A percentile compares a stretch with the other conserved stretches of the same genome.
Conservation (phyloP, 2,113 vertebrate genomes). For the Scopus umbretta region DNA sequence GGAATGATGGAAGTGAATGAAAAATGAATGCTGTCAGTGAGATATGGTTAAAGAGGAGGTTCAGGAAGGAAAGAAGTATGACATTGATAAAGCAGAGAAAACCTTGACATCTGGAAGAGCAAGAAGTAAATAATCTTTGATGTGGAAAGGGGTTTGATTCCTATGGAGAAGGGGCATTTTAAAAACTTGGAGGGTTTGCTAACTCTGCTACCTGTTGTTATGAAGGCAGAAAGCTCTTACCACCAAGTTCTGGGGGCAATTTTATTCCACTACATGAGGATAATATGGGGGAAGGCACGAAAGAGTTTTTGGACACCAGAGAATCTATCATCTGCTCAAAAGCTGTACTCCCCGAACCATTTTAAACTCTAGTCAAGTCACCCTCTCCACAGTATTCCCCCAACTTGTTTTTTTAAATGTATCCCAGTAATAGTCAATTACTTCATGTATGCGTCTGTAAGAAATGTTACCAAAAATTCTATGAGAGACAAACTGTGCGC, state of each 20-base stretch:
- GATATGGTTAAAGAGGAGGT: background rate
- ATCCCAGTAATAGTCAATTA: background rate
- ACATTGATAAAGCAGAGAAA: background rate
- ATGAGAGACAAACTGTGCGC: background rate
- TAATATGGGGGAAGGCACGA: background rate
- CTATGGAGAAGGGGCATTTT: background rate
- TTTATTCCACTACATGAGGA: background rate
- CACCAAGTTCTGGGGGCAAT: background rate
- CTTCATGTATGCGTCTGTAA: background rate
- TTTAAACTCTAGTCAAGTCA: background rate
- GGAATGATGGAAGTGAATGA: background rate
- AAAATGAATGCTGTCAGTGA: background rate
- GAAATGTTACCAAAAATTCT: background rate
- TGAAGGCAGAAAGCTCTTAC: background rate
- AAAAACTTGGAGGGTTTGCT: background rate
- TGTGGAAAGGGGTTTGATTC: background rate
- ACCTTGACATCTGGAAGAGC: background rate
- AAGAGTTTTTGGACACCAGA: background rate
- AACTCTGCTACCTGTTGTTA: background rate
- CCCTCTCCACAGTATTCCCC: background rate
- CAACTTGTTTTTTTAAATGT: background rate
- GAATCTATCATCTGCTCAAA: background rate
- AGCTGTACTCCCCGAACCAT: background rate
- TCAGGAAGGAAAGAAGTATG: background rate
- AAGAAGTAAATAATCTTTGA: background rate